Percentiles rank a stretch among this genome's conserved stretches.
Conservation (phyloP, 2,113 vertebrate genomes). For the Amphilophus citrinellus region DNA sequence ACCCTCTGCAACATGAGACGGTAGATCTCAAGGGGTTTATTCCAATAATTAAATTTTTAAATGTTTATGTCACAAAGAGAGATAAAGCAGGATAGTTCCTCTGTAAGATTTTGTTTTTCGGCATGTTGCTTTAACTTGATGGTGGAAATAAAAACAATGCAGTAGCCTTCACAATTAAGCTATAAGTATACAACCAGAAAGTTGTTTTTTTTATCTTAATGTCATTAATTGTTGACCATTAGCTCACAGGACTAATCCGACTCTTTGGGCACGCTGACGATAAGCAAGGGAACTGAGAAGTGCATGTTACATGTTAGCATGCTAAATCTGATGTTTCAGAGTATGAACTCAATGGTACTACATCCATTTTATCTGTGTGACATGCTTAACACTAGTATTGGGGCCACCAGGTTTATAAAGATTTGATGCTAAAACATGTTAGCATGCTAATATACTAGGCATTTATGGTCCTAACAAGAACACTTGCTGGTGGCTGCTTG, state of each 20-base stretch:
- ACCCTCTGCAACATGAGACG: neutral
- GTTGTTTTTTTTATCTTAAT: neutral
- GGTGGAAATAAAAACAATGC: neutral
- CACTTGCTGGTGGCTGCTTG: neutral
- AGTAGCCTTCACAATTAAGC: neutral
- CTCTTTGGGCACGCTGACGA: neutral
- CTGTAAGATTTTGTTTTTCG: neutral
- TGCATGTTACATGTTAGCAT: neutral
- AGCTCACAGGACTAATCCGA: neutral
- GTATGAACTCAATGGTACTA: neutral
- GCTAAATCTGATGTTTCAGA: neutral
- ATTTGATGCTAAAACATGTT: neutral
- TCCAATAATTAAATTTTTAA: neutral
- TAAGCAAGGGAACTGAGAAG: neutral
- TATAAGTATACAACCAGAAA: neutral
- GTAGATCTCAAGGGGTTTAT: neutral
- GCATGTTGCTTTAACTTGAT: neutral
- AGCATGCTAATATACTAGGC: slow-evolving; percentile 2
- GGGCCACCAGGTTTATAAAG: neutral
- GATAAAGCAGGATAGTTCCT: neutral
- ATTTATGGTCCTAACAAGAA: neutral
- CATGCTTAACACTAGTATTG: neutral
- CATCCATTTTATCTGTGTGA: neutral
- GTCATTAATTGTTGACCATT: neutral
- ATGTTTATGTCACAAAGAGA: neutral